phyloP scores from a whole-genome alignment of 53 echinoderm and acorn worm species.

The Echinarachnius parma region DNA sequence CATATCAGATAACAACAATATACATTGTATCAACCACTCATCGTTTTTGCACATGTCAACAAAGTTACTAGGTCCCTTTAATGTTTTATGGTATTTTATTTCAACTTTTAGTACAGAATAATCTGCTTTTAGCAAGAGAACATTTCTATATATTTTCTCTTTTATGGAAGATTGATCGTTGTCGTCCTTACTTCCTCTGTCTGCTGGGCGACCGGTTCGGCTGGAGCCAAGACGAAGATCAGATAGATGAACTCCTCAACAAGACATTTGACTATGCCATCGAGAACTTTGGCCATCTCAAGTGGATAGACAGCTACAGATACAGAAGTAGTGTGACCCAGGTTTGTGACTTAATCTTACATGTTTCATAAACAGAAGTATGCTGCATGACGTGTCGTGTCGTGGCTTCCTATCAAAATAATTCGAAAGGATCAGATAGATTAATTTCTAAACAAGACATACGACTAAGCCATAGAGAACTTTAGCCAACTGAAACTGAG shows the following conservation, averaged over 20 bases:
- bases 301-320: constrained; percentile 71
- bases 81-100: too few species aligned
- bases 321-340: constrained; percentile 72
- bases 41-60: too few species aligned
- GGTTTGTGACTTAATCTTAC: too few species aligned
- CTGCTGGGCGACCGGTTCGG: constrained; percentile 85
- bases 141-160: too few species aligned
- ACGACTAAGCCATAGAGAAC: constrained; percentile 66
- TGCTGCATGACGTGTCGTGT: too few species aligned
- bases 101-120: too few species aligned
- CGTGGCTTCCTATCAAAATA: too few species aligned
- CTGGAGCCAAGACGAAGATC: constrained; percentile 68
- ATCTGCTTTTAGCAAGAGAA: too few species aligned
- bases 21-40: too few species aligned
- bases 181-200: constrained; percentile 78
- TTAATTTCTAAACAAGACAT: constrained; percentile 69
- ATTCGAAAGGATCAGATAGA: constrained; percentile 57
- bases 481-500: constrained; percentile 64
- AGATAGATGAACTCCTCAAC: constrained; percentile 64
- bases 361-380: too few species aligned
- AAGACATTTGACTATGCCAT: constrained; percentile 73
- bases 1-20: too few species aligned
- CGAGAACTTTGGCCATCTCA: constrained; percentile 54
- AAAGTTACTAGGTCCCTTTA: too few species aligned
- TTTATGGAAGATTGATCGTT: constrained; percentile 80